phyloP scores from a whole-genome alignment of 2,888 invertebrate genomes.

The Clepsis dumicolana region DNA sequence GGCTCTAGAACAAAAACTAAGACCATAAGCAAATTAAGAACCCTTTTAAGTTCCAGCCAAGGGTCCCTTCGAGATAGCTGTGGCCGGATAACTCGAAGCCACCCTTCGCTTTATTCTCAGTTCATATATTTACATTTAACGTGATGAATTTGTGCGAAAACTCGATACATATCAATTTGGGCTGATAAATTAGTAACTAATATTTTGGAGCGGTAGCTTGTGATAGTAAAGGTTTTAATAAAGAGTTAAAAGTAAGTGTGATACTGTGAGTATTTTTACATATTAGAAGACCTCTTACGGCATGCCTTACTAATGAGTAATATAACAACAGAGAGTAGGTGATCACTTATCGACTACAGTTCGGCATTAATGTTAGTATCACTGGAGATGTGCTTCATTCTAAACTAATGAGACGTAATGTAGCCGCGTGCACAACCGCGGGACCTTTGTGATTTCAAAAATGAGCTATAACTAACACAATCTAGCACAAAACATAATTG shows the following conservation, averaged over 20 bases:
- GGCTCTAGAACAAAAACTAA: conserved; percentile 59
- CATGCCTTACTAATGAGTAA: conserved; percentile 79
- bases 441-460: conserved; percentile 55
- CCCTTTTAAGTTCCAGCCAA: conserved; percentile 59
- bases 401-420: conserved; percentile 27
- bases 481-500: conserved; percentile 61
- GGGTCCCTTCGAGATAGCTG: conserved; percentile 72
- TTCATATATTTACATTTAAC: conserved; percentile 58
- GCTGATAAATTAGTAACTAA: conserved; percentile 74
- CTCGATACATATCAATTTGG: conserved; percentile 85
- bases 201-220: conserved; percentile 78
- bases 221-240: conserved; percentile 69
- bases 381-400: conserved; percentile 58
- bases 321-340: conserved; percentile 61
- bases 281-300: conserved; percentile 71
- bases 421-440: conserved; percentile 14
- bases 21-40: conserved; percentile 36
- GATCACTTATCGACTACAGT: conserved; percentile 47
- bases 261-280: conserved; percentile 76
- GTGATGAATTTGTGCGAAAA: conserved; percentile 81
- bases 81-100: conserved; percentile 79
- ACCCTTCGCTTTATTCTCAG: conserved; percentile 63
- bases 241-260: conserved; percentile 69
- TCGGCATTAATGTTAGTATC: conserved; percentile 59
- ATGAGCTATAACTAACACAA: conserved; percentile 57